Evolutionary conservation across 2,888 invertebrate species (phyloP).

Genomic region (Phaonia tiefii): DNA sequence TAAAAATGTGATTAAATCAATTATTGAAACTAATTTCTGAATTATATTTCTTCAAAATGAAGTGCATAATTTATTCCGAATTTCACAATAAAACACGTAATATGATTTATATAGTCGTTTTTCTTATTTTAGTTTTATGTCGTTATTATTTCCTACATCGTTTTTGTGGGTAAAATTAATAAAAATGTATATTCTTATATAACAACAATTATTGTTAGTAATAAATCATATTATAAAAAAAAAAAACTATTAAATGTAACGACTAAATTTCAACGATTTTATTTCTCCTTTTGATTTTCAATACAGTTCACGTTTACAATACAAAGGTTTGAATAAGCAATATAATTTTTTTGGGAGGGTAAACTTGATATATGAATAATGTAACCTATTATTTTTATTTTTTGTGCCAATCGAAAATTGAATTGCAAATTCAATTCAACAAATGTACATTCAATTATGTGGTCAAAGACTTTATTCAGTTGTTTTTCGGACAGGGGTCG

Average conservation of each 20-base stretch:
- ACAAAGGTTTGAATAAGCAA: too few relatives aligned
- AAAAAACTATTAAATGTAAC: neutral
- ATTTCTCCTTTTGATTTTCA: neutral
- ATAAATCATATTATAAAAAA: conserved; percentile 47
- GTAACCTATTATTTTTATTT: neutral
- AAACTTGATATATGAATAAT: conserved; percentile 11
- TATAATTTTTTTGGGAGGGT: neutral
- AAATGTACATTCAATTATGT: too few relatives aligned
- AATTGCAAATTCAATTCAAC: conserved; percentile 1
- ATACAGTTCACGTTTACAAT: neutral
- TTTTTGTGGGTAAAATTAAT: conserved; percentile 24
- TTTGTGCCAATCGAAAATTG: conserved; percentile 42
- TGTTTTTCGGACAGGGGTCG: too few relatives aligned
- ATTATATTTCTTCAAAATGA: conserved; percentile 48
- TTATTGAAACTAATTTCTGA: too few relatives aligned
- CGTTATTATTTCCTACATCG: conserved; percentile 11
- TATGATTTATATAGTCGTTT: too few relatives aligned
- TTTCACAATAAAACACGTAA: conserved; percentile 29
- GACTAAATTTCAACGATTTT: conserved; percentile 11
- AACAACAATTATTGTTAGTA: conserved; percentile 44
- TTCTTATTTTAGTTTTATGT: conserved; percentile 4
- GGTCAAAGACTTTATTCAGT: conserved; percentile 14
- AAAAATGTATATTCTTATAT: conserved; percentile 17
- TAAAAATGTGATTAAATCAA: too few relatives aligned
- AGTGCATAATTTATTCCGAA: conserved; percentile 9